A percentile compares a stretch with the other conserved stretches of the same genome.
These are phyloP conservation scores for Pterostichus niger DNA, from an alignment of 2,888 invertebrate genomes.

Conservation along the genomic window DNA sequence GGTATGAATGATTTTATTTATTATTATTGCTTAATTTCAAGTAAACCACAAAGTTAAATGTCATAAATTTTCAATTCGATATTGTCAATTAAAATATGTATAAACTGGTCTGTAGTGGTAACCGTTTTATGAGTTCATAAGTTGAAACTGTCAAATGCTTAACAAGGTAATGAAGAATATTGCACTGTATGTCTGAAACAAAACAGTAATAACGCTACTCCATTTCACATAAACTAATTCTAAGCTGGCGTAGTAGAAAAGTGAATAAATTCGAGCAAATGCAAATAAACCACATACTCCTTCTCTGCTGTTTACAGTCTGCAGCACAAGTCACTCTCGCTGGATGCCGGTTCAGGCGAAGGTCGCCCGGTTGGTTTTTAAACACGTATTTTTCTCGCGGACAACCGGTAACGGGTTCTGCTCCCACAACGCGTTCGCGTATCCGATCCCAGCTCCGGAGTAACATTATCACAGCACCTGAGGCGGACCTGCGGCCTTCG, in stretches of 20 bases:
- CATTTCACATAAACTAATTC: too few species aligned
- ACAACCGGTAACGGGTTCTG: constrained; percentile 70
- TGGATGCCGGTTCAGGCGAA: constrained; percentile 67
- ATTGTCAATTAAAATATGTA: too few species aligned
- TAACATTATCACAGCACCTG: constrained; percentile 69
- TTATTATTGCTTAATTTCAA: too few species aligned
- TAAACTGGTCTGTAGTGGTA: too few species aligned
- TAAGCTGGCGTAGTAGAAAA: neutral
- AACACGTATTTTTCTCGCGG: constrained; percentile 70
- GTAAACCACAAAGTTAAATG: too few species aligned
- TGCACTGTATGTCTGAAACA: too few species aligned
- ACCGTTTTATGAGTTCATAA: too few species aligned
- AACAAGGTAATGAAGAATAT: too few species aligned
- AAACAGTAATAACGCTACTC: too few species aligned
- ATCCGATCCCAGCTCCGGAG: constrained; percentile 31
- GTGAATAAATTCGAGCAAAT: constrained; percentile 50
- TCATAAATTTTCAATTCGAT: too few species aligned
- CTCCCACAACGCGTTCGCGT: constrained; percentile 68
- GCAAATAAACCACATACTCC: constrained; percentile 8
- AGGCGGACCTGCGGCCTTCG: constrained; percentile 68
- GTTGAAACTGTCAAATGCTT: too few species aligned
- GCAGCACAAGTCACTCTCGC: constrained; percentile 30
- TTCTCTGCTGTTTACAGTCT: constrained; percentile 10
- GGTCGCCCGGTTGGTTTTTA: constrained; percentile 70
- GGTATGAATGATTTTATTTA: too few species aligned